A percentile compares a stretch with the other conserved stretches of the same genome.
Evolutionary conservation across 2,113 vertebrate genomes (phyloP).

Genomic region (Dromas ardeola): DNA sequence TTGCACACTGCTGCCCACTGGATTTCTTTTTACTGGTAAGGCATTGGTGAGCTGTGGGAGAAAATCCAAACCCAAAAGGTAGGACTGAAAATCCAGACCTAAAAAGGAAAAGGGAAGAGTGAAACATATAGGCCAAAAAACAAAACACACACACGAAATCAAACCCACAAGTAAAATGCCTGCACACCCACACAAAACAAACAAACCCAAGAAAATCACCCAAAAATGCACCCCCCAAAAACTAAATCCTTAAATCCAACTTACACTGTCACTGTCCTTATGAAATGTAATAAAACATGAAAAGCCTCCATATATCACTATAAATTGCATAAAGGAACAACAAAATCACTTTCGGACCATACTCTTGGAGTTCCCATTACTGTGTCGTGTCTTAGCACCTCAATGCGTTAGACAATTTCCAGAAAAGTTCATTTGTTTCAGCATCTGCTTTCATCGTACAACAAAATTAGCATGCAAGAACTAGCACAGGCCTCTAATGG

Average conservation of each 20-base stretch:
- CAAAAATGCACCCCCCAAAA: neutral
- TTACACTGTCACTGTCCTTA: neutral
- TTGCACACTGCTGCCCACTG: constrained; percentile 61
- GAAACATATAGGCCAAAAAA: neutral
- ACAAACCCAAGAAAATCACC: neutral
- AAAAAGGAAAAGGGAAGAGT: neutral
- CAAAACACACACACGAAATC: neutral
- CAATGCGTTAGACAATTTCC: neutral
- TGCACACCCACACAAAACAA: neutral
- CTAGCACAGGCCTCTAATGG: neutral
- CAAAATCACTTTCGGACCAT: neutral
- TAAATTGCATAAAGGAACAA: neutral
- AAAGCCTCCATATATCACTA: neutral
- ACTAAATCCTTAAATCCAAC: neutral
- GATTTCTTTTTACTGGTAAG: constrained; percentile 78
- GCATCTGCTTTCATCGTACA: neutral
- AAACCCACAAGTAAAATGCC: neutral
- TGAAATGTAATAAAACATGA: neutral
- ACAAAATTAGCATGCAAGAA: neutral
- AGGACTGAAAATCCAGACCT: constrained; percentile 54
- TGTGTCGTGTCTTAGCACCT: neutral
- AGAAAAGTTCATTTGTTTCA: neutral
- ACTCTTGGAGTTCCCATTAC: neutral
- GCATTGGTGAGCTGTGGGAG: constrained; percentile 72
- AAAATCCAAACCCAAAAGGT: constrained; percentile 76